Conservation (phyloP, 1,140 invertebrate species). For the Drosophila aff. region DNA sequence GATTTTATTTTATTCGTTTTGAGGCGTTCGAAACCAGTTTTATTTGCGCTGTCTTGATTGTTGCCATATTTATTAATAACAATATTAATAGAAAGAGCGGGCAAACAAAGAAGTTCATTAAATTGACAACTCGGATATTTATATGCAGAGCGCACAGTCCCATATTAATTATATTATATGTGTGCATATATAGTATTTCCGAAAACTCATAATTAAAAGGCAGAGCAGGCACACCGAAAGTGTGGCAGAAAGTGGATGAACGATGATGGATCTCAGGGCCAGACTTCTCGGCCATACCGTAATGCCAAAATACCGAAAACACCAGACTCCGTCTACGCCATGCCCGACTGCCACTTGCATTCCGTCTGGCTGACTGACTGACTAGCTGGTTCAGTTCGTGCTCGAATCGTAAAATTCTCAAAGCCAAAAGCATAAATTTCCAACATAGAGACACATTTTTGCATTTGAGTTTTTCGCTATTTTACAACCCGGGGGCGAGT, state of each 20-base stretch:
- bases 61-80: conserved; percentile 48
- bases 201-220: conserved; percentile 19
- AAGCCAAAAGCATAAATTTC: conserved; percentile 51
- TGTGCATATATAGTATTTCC: conserved; percentile 2
- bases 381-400: conserved; percentile 22
- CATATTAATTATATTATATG: conserved; percentile 20
- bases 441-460: conserved; percentile 42
- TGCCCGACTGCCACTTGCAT: conserved; percentile 47
- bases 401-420: conserved; percentile 46
- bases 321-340: conserved; percentile 44
- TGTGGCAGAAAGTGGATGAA: conserved; percentile 28
- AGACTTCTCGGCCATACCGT: conserved; percentile 27
- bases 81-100: conserved; percentile 25
- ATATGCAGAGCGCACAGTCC: conserved; percentile 14
- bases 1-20: conserved; percentile 9
- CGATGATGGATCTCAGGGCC: conserved; percentile 21
- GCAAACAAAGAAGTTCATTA: conserved; percentile 56
- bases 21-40: conserved; percentile 58
- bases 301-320: conserved; percentile 9
- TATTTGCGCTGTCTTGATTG: conserved; percentile 46
- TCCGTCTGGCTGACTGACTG: conserved; percentile 12
- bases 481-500: conserved; percentile 51
- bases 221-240: conserved; percentile 23
- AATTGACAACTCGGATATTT: conserved; percentile 63
- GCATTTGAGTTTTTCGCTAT: conserved; percentile 32